phyloP scores from a whole-genome alignment of 2,113 vertebrate genomes.

The Sceloporus tristichus region DNA sequence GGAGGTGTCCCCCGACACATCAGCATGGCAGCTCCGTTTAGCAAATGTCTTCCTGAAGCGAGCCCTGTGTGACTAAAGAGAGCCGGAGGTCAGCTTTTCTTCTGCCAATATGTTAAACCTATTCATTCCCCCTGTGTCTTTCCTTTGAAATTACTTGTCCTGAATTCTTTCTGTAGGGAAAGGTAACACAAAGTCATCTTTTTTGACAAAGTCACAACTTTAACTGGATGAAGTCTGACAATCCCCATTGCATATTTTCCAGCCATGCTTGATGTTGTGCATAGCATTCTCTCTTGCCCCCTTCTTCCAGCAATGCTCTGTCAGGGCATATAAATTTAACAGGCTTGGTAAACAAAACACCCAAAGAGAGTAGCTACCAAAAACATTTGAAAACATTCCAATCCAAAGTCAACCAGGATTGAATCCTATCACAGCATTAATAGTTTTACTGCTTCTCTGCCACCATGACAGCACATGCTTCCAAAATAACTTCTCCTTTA shows the following conservation, averaged over 20 bases:
- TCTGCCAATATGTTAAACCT: constrained; percentile 24
- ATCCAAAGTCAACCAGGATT: constrained; percentile 52
- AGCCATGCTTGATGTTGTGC: constrained; percentile 59
- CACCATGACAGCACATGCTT: constrained; percentile 51
- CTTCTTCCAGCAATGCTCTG: constrained; percentile 44
- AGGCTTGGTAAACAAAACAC: constrained; percentile 57
- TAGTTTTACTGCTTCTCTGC: not conserved
- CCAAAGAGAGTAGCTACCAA: constrained; percentile 59
- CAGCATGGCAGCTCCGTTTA: constrained; percentile 20
- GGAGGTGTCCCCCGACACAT: not conserved
- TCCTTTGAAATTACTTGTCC: constrained; percentile 6
- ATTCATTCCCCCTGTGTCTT: constrained; percentile 18
- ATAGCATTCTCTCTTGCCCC: constrained; percentile 28
- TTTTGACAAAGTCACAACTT: constrained; percentile 26
- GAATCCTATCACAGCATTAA: constrained; percentile 46
- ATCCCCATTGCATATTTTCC: constrained; percentile 33
- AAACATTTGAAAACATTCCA: constrained; percentile 66
- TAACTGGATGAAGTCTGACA: constrained; percentile 31
- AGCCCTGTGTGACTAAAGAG: constrained; percentile 9
- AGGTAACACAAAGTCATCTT: not conserved
- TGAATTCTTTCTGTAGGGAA: constrained; percentile 24
- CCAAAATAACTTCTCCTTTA: constrained; percentile 31
- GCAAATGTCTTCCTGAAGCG: constrained; percentile 33
- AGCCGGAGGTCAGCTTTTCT: constrained; percentile 1
- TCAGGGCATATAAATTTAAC: constrained; percentile 67